Evolutionary conservation across 53 echinoderm and acorn worm genomes (phyloP), one percentile per base, ranked within the genome.

Genomic region (Hippasteria phrygiana): DNA sequence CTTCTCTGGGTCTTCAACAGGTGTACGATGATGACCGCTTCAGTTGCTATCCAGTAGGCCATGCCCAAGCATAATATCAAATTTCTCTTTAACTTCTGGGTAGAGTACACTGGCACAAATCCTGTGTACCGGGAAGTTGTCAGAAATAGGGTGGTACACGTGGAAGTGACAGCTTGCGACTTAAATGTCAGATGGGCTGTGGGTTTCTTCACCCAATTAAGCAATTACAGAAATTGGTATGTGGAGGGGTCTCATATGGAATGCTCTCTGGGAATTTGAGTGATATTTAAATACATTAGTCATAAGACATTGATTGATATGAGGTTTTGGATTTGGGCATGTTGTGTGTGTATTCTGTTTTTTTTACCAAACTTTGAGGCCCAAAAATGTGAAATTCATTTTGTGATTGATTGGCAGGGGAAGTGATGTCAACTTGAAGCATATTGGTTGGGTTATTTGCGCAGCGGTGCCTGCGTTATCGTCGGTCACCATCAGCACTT

Each of bases 171-270:
- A n/a, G n/a, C n/a, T n/a, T n/a, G n/a, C n/a, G 59, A 59, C 59
- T 8, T 3, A 59, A 59, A 59, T 59, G 59, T 59, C 54, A 54
- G 3, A 54, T 16, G 12, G 59, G 59, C 59, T 20, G 16, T 17
- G 59, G 22, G n/a, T 59, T 59, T 24, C 26, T 59, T 59, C 1
- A 24, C 7, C 59, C n/a, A 59, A 59, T 59, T 59, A 59, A 59
- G 20, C 59, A 59, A n/a, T 59, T 59, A 59, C 59, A 59, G 59
- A 59, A 59, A 59, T 59, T 24, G 59, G 17, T 59, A 22, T 59
- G 7, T 59, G 59, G 59, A 59, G 59, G 26, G 8, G n/a, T 24
- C 8, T 7, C 4, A 18, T 26, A 24, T 59, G 26, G 26, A 59
- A 18, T 59, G n/a, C n/a, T 22, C 59, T 17, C 4, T 12, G 59